Percentiles rank a stretch among this genome's conserved stretches.
These are phyloP conservation scores for Synanthedon andrenaeformis DNA, from an alignment of 2,888 invertebrate genomes.

Conservation along the genomic window DNA sequence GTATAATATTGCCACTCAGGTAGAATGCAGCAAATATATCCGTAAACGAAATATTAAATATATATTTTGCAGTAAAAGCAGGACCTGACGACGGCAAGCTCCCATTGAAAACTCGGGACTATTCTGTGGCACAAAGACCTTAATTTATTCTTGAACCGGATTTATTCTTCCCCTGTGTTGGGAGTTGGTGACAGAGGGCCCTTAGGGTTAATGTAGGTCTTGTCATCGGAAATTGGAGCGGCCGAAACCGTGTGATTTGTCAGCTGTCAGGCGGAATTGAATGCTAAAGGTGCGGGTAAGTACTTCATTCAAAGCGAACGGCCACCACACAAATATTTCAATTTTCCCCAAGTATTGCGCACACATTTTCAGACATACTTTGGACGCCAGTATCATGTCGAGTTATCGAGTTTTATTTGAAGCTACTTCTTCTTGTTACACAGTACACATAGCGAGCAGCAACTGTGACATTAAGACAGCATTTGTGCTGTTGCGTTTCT, in stretches of 20 bases:
- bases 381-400: no score
- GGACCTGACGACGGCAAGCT: slow-evolving; percentile 26
- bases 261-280: slow-evolving; percentile 50
- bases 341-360: slow-evolving; percentile 7
- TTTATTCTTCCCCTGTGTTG: slow-evolving; percentile 54
- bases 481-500: no score
- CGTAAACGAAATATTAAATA: slow-evolving; percentile 33
- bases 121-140: slow-evolving; percentile 56
- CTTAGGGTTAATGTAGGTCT: slow-evolving; percentile 63
- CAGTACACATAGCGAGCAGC: no score
- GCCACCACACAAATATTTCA: slow-evolving; percentile 5
- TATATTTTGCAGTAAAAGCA: slow-evolving; percentile 19
- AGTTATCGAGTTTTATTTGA: no score
- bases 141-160: slow-evolving; percentile 65
- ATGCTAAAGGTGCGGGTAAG: slow-evolving; percentile 33
- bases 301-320: slow-evolving; percentile 14
- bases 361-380: no score
- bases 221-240: slow-evolving; percentile 61
- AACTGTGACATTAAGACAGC: no score
- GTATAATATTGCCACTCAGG: no score
- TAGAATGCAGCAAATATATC: slow-evolving; percentile 22
- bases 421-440: no score
- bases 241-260: slow-evolving; percentile 52
- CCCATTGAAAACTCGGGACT: slow-evolving; percentile 34
- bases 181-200: slow-evolving; percentile 53